phyloP scores from a whole-genome alignment of 2,888 invertebrate genomes.

The Tinea pellionella region DNA sequence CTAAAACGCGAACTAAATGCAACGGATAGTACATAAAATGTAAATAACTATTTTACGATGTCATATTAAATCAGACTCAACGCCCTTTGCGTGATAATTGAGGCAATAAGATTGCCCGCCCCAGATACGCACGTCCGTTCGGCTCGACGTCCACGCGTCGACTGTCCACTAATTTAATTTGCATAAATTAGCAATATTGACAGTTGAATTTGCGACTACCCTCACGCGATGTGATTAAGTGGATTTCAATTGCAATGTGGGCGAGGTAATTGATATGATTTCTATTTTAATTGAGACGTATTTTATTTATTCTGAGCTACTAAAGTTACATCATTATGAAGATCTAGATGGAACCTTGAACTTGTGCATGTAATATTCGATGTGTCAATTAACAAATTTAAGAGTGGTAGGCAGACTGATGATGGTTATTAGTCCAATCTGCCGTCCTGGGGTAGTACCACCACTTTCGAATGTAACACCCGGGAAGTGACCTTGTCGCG shows the following conservation, averaged over 20 bases:
- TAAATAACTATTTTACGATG: conserved; percentile 3
- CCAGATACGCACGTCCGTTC: conserved; percentile 7
- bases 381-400: no score
- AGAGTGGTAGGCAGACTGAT: no score
- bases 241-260: neutral
- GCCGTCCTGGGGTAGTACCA: no score
- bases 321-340: no score
- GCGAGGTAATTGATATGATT: neutral
- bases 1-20: neutral
- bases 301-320: no score
- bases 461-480: no score
- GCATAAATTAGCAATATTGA: conserved; percentile 10
- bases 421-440: no score
- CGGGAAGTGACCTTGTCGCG: no score
- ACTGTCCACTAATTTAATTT: conserved; percentile 3
- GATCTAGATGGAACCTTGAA: no score
- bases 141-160: neutral
- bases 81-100: conserved; percentile 10
- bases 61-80: conserved; percentile 1
- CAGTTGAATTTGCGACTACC: neutral
- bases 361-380: no score
- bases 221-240: conserved; percentile 3
- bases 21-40: neutral
- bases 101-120: neutral
- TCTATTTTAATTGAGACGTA: conserved; percentile 1